Percentiles rank a stretch among this genome's conserved stretches.
phyloP scores from a whole-genome alignment of 2,888 invertebrate species.

The Lasius fuliginosus region DNA sequence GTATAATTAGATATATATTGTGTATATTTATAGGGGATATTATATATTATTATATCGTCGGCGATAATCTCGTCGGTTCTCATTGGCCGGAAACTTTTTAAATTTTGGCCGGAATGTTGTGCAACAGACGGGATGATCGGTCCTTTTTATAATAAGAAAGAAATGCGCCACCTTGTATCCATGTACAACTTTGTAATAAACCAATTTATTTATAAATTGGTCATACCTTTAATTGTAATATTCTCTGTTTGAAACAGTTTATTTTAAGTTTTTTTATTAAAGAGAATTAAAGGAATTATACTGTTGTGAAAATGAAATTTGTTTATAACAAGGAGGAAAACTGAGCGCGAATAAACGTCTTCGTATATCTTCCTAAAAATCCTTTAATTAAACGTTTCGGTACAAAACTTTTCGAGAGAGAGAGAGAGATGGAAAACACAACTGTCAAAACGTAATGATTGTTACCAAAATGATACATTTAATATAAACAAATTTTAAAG shows the following conservation, averaged over 20 bases:
- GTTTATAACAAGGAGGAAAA: too few relatives aligned
- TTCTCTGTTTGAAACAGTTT: background rate
- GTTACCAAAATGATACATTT: too few relatives aligned
- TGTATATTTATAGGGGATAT: slow-evolving; percentile 44
- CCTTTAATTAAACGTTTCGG: too few relatives aligned
- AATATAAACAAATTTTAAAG: too few relatives aligned
- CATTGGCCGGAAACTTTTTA: background rate
- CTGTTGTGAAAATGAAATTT: background rate
- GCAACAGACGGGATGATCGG: slow-evolving; percentile 54
- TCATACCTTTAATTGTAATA: background rate
- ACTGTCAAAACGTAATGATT: too few relatives aligned
- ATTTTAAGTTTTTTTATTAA: too few relatives aligned
- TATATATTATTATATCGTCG: slow-evolving; percentile 58
- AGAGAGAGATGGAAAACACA: too few relatives aligned
- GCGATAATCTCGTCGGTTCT: slow-evolving; percentile 59
- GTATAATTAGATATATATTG: slow-evolving; percentile 55
- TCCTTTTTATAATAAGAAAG: slow-evolving; percentile 49
- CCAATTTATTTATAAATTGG: slow-evolving; percentile 73
- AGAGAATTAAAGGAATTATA: too few relatives aligned
- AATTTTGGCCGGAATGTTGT: slow-evolving; percentile 19
- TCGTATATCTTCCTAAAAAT: too few relatives aligned
- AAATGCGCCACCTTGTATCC: slow-evolving; percentile 60
- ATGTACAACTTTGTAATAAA: slow-evolving; percentile 78
- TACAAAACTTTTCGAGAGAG: too few relatives aligned
- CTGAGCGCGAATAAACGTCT: too few relatives aligned